phyloP scores from a whole-genome alignment of 1,140 invertebrate genomes.

The Halotydeus destructor region DNA sequence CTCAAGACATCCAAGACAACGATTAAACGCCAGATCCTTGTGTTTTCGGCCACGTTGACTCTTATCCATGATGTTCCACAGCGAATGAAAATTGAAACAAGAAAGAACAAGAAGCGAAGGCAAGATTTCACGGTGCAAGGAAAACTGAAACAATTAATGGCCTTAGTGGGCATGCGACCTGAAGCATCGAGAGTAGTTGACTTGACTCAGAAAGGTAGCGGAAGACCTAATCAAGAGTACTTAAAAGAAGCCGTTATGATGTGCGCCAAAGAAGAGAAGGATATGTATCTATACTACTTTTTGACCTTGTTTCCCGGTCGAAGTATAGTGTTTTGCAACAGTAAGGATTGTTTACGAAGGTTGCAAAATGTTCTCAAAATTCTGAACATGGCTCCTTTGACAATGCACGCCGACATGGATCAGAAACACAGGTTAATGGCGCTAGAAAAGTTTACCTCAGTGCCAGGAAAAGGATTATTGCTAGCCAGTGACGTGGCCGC shows the following conservation, averaged over 20 bases:
- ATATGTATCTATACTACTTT: conserved; percentile 84
- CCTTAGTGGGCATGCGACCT: conserved; percentile 47
- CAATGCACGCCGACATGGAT: conserved; percentile 83
- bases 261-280: conserved; percentile 35
- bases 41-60: conserved; percentile 93
- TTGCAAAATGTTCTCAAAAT: conserved; percentile 57
- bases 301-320: conserved; percentile 57
- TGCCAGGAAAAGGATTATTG: conserved; percentile 47
- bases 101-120: conserved; percentile 17
- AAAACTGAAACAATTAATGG: conserved; percentile 25
- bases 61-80: conserved; percentile 60
- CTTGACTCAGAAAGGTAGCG: conserved; percentile 38
- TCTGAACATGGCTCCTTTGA: conserved; percentile 51
- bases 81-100: conserved; percentile 42
- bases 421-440: conserved; percentile 85
- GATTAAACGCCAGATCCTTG: conserved; percentile 59
- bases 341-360: conserved; percentile 70
- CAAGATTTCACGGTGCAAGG: conserved; percentile 11
- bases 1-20: neutral
- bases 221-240: conserved; percentile 23
- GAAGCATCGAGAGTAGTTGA: conserved; percentile 77
- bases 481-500: conserved; percentile 95
- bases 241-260: conserved; percentile 28
- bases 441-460: conserved; percentile 60
- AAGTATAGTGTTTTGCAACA: conserved; percentile 92